Percentiles rank a stretch among this genome's conserved stretches.
Conservation (phyloP, 2,888 invertebrate species). For the Volucella inanis region DNA sequence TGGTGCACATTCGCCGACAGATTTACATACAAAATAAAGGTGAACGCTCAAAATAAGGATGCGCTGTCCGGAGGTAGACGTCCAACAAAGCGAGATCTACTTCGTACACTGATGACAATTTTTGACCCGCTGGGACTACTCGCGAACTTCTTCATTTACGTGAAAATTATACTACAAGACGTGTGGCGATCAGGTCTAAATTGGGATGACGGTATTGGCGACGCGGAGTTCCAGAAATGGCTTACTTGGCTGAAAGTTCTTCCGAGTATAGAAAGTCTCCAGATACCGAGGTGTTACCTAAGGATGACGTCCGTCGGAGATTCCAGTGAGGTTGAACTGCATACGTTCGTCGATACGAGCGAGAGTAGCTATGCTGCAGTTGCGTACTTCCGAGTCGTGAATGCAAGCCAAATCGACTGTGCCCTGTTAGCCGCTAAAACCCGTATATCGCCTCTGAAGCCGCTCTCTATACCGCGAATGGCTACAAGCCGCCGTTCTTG, state of each 20-base stretch:
- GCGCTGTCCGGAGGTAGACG: too few relatives aligned
- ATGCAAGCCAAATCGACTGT: not conserved
- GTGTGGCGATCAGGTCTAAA: slow-evolving; percentile 48
- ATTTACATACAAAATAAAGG: too few relatives aligned
- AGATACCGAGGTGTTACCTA: not conserved
- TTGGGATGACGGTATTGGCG: slow-evolving; percentile 15
- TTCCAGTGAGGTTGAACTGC: not conserved
- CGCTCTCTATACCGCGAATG: not conserved
- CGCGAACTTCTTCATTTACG: slow-evolving; percentile 67
- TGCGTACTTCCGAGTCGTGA: not conserved
- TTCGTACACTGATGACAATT: too few relatives aligned
- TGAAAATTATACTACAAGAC: slow-evolving; percentile 76
- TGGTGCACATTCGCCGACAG: too few relatives aligned
- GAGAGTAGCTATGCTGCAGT: too few relatives aligned
- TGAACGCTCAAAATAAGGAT: too few relatives aligned
- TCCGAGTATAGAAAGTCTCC: too few relatives aligned
- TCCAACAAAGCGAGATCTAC: too few relatives aligned
- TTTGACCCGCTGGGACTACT: slow-evolving; percentile 77
- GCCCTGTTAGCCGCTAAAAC: not conserved
- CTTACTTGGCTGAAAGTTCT: not conserved
- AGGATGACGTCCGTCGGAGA: too few relatives aligned
- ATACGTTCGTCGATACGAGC: too few relatives aligned
- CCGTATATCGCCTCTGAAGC: not conserved
- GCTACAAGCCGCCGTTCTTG: too few relatives aligned
- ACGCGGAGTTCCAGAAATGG: not conserved